Conservation (phyloP, 2,888 invertebrate species). For the Dolichomitus sp. region DNA sequence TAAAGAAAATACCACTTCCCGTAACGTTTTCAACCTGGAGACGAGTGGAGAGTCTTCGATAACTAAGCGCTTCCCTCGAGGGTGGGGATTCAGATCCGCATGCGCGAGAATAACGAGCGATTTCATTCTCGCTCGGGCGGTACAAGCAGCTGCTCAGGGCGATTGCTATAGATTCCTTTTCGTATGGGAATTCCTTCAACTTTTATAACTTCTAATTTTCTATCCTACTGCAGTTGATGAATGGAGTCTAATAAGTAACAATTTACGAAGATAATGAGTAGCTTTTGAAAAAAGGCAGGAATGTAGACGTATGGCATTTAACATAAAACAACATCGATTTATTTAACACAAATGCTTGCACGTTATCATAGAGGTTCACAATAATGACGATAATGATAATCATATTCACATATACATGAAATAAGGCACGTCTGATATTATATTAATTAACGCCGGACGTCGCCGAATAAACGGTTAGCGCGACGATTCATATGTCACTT, state of each 20-base stretch:
- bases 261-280: neutral
- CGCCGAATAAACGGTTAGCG: constrained; percentile 66
- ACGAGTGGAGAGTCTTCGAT: constrained; percentile 58
- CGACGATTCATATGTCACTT: constrained; percentile 76
- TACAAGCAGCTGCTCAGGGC: constrained; percentile 47
- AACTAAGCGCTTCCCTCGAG: constrained; percentile 34
- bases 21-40: constrained; percentile 1
- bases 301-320: constrained; percentile 64
- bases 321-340: constrained; percentile 86
- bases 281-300: neutral
- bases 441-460: constrained; percentile 80
- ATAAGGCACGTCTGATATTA: constrained; percentile 86
- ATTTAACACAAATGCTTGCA: constrained; percentile 84
- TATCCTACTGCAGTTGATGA: neutral
- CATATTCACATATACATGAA: constrained; percentile 76
- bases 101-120: constrained; percentile 84
- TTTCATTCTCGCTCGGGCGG: constrained; percentile 74
- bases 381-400: constrained; percentile 79
- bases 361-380: constrained; percentile 81
- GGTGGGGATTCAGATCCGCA: constrained; percentile 71
- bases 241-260: neutral
- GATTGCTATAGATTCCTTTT: constrained; percentile 46
- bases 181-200: constrained; percentile 25
- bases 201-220: constrained; percentile 2
- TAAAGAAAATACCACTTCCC: constrained; percentile 8